Base-by-base conservation (phyloP, 1,140 invertebrate species). In the Hylaeus volcanicus region DNA sequence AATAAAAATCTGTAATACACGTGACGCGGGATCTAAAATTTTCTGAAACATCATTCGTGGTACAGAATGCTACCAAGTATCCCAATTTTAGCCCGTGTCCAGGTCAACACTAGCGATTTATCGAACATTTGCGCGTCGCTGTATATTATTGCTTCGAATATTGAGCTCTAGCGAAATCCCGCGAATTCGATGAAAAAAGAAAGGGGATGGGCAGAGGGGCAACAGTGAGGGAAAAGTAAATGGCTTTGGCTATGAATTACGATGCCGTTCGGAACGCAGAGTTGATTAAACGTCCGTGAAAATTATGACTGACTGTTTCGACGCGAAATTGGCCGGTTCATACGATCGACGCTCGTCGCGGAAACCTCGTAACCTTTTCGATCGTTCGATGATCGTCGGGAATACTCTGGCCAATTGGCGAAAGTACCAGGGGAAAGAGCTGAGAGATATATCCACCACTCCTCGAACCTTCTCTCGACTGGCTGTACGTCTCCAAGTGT, bases 261-360 rank as follows among this genome's bases (percentile, higher is more conserved):
- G 69, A 70, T 58, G 12, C 64, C 45, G 55, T 55, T 39, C 55
- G 53, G 75, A 76, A 12, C 51, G 37, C 45, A 14, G 51, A 64
- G 69, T 78, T 84, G 83, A 85, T 85, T 85, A 85, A 85, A 85
- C 75, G 83, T 82, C 83, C 80, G 66, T 60, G 83, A 82, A 85
- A 85, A 85, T 85, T 75, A 85, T 85, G 66, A 79, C 75, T 65
- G 79, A 84, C 79, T 53, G 82, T 75, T 84, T 72, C 55, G 64
- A 78, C 74, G 53, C 48, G 51, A 55, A 76, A 76, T 45, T 58
- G 74, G n/a, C n/a, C 63, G 14, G 14, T 11, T 39, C 43, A 8
- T 1, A 1, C 37, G 39, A 65, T 78, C 66, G 65, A 71, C 71
- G 65, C 48, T 5, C 53, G 45, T 71, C 9, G 55, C 45, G 12